Percentiles rank a stretch among this genome's conserved stretches.
Evolutionary conservation across 2,113 vertebrate genomes (phyloP).

Genomic region (Grallaria varia): DNA sequence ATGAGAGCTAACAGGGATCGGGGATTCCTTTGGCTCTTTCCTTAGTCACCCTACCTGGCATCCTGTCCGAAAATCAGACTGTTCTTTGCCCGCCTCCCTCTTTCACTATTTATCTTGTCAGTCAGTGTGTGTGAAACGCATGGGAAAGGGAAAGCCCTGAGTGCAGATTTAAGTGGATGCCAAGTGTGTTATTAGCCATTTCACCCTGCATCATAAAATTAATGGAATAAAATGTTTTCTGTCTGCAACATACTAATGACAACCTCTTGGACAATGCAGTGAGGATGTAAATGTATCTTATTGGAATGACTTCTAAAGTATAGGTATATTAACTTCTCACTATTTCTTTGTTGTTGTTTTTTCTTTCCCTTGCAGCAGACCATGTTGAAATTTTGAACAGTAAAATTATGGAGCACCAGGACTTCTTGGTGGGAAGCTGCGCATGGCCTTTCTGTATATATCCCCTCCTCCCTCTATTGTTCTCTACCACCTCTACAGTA

Average conservation of each 20-base stretch:
- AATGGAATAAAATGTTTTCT: background rate
- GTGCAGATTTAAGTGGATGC: background rate
- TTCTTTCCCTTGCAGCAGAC: constrained; percentile 76
- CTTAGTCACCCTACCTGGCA: background rate
- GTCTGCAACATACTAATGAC: background rate
- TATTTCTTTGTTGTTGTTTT: constrained; percentile 24
- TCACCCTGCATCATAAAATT: background rate
- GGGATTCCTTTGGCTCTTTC: background rate
- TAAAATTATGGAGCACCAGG: constrained; percentile 84
- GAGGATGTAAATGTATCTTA: background rate
- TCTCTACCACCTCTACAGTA: constrained; percentile 88
- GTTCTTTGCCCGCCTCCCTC: background rate
- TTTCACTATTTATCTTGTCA: background rate
- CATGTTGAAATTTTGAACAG: constrained; percentile 87
- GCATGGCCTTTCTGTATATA: constrained; percentile 84
- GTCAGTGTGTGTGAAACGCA: background rate
- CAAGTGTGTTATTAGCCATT: background rate
- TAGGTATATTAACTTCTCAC: background rate
- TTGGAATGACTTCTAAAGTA: background rate
- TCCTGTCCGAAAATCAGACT: background rate
- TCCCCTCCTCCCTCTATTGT: constrained; percentile 69
- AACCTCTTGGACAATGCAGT: background rate
- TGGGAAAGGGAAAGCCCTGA: background rate
- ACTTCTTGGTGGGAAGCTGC: constrained; percentile 84
- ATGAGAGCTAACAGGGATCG: background rate